Evolutionary conservation across 2,113 vertebrate genomes (phyloP), one percentile per base, ranked within the genome.

Genomic region (Potamarius usumacintae): DNA sequence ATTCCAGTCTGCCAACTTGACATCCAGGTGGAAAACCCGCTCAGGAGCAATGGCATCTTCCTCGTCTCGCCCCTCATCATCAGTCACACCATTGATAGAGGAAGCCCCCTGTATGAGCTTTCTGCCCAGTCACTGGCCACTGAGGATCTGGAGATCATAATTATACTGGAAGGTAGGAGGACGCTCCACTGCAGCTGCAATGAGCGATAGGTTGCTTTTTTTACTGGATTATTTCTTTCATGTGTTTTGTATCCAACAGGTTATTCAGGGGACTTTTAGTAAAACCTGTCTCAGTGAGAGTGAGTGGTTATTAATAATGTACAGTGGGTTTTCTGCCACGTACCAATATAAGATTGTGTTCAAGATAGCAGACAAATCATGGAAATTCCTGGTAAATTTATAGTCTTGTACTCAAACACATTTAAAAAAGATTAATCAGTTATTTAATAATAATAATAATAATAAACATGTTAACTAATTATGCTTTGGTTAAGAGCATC

Each of bases 21-120:
- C 90, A 95, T 97, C 86, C 96, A 96, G 90, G 95, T 97, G 90
- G 96, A 97, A 91, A 96, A 97, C 84, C 96, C 96, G 14, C 93
- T 97, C 81, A 93, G 95, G 81, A 96, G 95, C 63, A 96, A 97
- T 10, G 95, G 95, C 50, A 94, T 97, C 91, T 97, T 97, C 92
- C 93, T 97, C 77, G 95, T 97, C 12, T 97, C 96, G 14, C 96
- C 96, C 4, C 94, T 97, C 80, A 95, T 97, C 89, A 92, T 97
- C 91, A 96, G 96, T 90, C 96, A 97, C 94, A 96, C 96, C 88
- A 95, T 96, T 34, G 95, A 96, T 79, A 80, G 94, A 53, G 93
- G 93, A 10, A 97, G 96, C 78, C 96, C 96, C 0, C 94, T 97
- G 58, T 97, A 96, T 25, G 94, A 94, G 71, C 83, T 96, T 1